Evolutionary conservation across 2,888 invertebrate species (phyloP).

Genomic region (Bruchidius siliquastri): DNA sequence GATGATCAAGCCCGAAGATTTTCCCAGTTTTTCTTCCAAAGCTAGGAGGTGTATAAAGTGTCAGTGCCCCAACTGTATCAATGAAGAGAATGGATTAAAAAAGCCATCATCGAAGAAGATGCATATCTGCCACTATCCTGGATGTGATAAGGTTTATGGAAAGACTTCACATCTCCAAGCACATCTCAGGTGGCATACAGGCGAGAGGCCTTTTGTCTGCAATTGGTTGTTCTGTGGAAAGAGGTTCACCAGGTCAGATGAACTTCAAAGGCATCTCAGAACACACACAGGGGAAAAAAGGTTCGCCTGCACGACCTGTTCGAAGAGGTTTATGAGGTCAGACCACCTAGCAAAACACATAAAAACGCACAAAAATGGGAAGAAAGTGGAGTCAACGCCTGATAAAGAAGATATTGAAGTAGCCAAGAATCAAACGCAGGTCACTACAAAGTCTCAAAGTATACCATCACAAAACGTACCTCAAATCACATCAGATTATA

Average conservation of each 20-base stretch:
- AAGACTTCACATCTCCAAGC: conserved; percentile 81
- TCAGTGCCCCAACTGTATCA: conserved; percentile 76
- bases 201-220: conserved; percentile 87
- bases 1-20: conserved; percentile 48
- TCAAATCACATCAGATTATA: conserved; percentile 11
- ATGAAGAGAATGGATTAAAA: conserved; percentile 71
- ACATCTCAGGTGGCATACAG: conserved; percentile 77
- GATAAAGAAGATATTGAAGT: conserved; percentile 9
- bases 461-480: background rate
- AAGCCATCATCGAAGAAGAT: conserved; percentile 78
- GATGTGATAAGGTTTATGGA: conserved; percentile 84
- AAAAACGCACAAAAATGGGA: conserved; percentile 73
- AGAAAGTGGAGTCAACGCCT: conserved; percentile 9
- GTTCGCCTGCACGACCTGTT: conserved; percentile 81
- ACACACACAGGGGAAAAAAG: conserved; percentile 89
- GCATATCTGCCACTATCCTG: conserved; percentile 83
- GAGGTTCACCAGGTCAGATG: conserved; percentile 87
- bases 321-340: conserved; percentile 86
- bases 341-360: conserved; percentile 92
- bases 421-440: background rate
- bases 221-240: conserved; percentile 87
- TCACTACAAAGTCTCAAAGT: conserved; percentile 1
- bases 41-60: conserved; percentile 72
- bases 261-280: conserved; percentile 80
- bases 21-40: conserved; percentile 43